A percentile compares a stretch with the other conserved stretches of the same genome.
Evolutionary conservation across 2,888 invertebrate genomes (phyloP).

Genomic region (Rhagium mordax): DNA sequence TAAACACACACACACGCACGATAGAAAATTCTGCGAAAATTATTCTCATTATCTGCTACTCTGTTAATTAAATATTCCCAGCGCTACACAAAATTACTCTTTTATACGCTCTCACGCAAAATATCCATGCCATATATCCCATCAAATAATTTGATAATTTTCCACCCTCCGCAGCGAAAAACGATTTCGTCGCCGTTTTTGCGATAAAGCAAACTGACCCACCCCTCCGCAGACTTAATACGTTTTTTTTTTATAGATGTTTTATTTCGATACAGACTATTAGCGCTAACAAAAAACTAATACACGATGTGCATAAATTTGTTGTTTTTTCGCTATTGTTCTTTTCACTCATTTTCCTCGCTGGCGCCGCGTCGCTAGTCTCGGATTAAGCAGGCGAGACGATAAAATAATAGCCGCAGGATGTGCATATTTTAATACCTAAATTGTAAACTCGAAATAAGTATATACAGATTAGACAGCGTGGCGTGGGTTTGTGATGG

Average conservation of each 20-base stretch:
- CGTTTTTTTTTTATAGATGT: not conserved
- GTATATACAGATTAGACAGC: too few relatives aligned
- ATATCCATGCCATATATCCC: conserved; percentile 1
- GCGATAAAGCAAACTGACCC: not conserved
- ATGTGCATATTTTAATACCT: too few relatives aligned
- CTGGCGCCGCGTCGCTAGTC: too few relatives aligned
- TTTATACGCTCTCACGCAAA: conserved; percentile 14
- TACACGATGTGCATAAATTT: not conserved
- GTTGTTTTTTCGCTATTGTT: too few relatives aligned
- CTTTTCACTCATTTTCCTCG: too few relatives aligned
- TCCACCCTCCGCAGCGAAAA: not conserved
- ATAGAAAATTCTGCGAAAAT: conserved; percentile 15
- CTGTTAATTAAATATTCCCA: conserved; percentile 16
- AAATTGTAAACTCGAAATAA: too few relatives aligned
- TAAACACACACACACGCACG: conserved; percentile 9
- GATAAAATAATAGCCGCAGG: too few relatives aligned
- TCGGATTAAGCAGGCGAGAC: too few relatives aligned
- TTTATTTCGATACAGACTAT: not conserved
- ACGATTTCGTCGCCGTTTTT: not conserved
- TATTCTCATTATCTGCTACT: conserved; percentile 15
- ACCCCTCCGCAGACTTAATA: not conserved
- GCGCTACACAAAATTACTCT: conserved; percentile 8
- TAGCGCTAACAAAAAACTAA: not conserved
- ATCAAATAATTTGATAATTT: conserved; percentile 12
- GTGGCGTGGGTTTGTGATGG: too few relatives aligned